Evolutionary conservation across 2,113 vertebrate species (phyloP), one percentile per base, ranked within the genome.

Genomic region (Coregonus clupeaformis): DNA sequence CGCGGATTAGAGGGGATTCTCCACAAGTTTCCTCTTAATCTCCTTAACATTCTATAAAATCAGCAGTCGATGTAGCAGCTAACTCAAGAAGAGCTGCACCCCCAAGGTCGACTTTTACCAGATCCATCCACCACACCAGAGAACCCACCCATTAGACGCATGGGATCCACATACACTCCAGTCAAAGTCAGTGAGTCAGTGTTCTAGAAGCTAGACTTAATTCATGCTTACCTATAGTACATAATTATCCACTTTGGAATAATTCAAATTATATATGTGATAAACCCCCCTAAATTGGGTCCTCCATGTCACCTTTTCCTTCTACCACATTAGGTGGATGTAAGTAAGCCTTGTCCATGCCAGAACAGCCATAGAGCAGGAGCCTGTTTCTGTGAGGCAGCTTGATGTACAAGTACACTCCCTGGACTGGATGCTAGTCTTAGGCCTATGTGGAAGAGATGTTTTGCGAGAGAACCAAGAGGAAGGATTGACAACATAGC

Each of bases 1-100:
- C 69, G 78, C 83, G 87, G 90, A 90, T 91, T 89, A 92, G 72
- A 83, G 75, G 80, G 75, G 84, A 91, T 89, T 92, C 82, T 77
- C 79, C 74, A 74, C 47, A 85, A 86, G 73, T 84, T 86, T 83
- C 74, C 66, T 30, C 74, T 88, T 91, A 90, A 93, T 88, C 88
- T 76, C 45, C 71, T 79, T 77, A 82, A 82, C 68, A 80, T 82
- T 81, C 78, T 77, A 72, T 79, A 82, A 88, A 84, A 77, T 84
- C 70, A 77, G 71, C 79, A 84, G 79, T 82, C 77, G 66, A 79
- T 12, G 36, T 72, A 83, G 71, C 45, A 78, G 79, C 69, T 62
- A 72, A 81, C 32, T 69, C 79, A 52, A 63, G 73, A 73, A 52
- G 49, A 52, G 49, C 49, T 52, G 45, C n/a, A 42, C 76, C 78